These are phyloP conservation scores for Babylonia areolata DNA, from an alignment of 1,140 invertebrate species.

Conservation along the genomic window DNA sequence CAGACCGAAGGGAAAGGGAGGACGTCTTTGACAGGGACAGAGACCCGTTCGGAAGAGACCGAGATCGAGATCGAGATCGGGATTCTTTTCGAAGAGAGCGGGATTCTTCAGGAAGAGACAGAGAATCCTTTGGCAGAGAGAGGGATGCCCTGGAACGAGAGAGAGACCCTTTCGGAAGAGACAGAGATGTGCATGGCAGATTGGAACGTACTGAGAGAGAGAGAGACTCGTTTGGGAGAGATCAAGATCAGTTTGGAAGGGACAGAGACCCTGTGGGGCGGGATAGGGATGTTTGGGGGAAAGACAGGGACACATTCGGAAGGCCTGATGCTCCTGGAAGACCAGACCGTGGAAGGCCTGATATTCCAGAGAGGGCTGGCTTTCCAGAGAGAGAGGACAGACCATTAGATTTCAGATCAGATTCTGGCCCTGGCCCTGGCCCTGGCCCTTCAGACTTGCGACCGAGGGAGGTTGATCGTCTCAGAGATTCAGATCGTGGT, in stretches of 20 bases:
- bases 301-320: background rate
- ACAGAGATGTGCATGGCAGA: background rate
- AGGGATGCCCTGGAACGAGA: background rate
- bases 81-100: background rate
- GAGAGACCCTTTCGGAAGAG: conserved; percentile 18
- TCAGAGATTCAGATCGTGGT: background rate
- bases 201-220: background rate
- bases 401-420: background rate
- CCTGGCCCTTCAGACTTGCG: background rate
- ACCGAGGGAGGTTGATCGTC: background rate
- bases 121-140: background rate
- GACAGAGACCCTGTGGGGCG: background rate
- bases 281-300: background rate
- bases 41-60: conserved; percentile 17
- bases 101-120: background rate
- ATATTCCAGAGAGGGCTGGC: background rate
- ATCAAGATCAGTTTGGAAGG: conserved; percentile 5
- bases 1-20: conserved; percentile 35
- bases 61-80: conserved; percentile 23
- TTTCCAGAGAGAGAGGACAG: background rate
- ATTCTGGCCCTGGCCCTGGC: background rate
- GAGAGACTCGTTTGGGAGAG: background rate
- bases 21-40: conserved; percentile 21
- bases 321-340: background rate
- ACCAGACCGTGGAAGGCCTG: conserved; percentile 8